Conservation (phyloP, 2,113 vertebrate species). For the Bagarius yarrelli region DNA sequence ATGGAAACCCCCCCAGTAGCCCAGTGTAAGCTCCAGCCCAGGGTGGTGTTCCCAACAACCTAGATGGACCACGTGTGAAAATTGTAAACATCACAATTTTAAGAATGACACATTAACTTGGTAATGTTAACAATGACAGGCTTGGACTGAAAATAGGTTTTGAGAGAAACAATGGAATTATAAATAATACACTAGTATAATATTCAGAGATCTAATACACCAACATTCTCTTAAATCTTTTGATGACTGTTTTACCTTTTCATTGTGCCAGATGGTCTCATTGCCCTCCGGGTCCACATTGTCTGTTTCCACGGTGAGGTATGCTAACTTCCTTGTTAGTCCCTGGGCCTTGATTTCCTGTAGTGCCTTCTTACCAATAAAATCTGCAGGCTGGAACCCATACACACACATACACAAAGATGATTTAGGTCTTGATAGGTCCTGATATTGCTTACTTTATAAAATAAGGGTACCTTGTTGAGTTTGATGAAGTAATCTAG, state of each 20-base stretch:
- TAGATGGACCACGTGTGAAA: slow-evolving; percentile 54
- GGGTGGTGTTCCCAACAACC: slow-evolving; percentile 96
- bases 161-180: not conserved
- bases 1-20: slow-evolving; percentile 83
- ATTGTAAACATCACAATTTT: not conserved
- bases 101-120: not conserved
- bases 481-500: slow-evolving; percentile 91
- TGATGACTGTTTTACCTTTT: slow-evolving; percentile 71
- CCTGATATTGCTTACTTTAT: not conserved
- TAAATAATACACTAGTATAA: not conserved
- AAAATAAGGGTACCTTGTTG: slow-evolving; percentile 80
- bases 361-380: slow-evolving; percentile 89
- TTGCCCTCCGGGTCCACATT: slow-evolving; percentile 93
- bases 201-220: no score
- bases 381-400: slow-evolving; percentile 81
- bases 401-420: not conserved
- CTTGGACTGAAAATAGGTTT: not conserved
- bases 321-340: slow-evolving; percentile 83
- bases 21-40: slow-evolving; percentile 91
- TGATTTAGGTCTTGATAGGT: not conserved
- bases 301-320: slow-evolving; percentile 84
- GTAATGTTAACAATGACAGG: not conserved
- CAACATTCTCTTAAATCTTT: not conserved
- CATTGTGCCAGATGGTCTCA: slow-evolving; percentile 88
- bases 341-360: slow-evolving; percentile 86